These are phyloP conservation scores for Fratercula arctica DNA, from an alignment of 2,797 vertebrate genomes.

Conservation along the genomic window DNA sequence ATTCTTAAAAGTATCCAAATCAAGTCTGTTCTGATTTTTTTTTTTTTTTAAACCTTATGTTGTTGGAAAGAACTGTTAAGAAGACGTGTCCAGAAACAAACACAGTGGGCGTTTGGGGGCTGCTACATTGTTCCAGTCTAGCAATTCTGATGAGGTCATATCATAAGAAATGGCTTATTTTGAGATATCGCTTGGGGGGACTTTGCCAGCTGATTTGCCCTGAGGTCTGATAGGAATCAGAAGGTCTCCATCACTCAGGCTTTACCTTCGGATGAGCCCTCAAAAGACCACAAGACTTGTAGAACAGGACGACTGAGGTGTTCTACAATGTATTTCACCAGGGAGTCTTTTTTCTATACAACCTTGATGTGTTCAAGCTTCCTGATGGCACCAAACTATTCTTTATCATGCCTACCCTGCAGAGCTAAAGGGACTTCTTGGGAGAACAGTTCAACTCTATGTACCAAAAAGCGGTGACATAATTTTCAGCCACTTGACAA, in stretches of 20 bases:
- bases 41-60: not conserved
- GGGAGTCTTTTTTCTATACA: not conserved
- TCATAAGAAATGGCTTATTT: not conserved
- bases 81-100: not conserved
- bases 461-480: accelerated
- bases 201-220: not conserved
- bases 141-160: not conserved
- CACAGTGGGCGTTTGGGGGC: no score
- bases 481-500: not conserved
- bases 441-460: not conserved
- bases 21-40: not conserved
- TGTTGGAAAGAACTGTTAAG: not conserved
- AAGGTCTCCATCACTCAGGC: not conserved
- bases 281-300: not conserved
- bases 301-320: accelerated
- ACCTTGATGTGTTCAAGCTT: not conserved
- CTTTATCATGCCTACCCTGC: not conserved
- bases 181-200: not conserved
- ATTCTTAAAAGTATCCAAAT: not conserved
- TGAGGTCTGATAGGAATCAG: not conserved
- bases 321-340: not conserved
- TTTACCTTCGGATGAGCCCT: not conserved
- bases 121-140: not conserved
- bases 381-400: not conserved
- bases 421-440: not conserved